Evolutionary conservation across 2,888 invertebrate genomes (phyloP).

Genomic region (Ligdia adustata): DNA sequence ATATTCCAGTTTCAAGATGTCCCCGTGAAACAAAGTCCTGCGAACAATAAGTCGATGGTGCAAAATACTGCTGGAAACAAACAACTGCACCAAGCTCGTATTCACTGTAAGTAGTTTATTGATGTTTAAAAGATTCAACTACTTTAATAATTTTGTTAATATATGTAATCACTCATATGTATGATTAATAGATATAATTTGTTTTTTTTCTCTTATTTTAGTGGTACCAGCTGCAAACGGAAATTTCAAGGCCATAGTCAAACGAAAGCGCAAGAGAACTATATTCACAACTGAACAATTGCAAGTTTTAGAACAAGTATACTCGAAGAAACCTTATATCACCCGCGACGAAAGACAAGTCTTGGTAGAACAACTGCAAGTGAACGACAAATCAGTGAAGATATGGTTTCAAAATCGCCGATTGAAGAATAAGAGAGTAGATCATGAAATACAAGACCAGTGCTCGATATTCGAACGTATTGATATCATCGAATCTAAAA

Average conservation of each 20-base stretch:
- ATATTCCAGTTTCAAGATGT: conserved; percentile 18
- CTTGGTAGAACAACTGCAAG: conserved; percentile 83
- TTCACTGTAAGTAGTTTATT: conserved; percentile 39
- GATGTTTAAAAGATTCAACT: too few species aligned
- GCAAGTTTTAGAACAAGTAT: conserved; percentile 88
- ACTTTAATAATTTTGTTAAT: background rate
- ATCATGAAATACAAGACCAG: conserved; percentile 17
- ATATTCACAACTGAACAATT: conserved; percentile 90
- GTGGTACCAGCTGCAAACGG: conserved; percentile 39
- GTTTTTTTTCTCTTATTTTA: conserved; percentile 18
- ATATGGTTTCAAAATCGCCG: conserved; percentile 92
- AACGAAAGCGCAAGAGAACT: conserved; percentile 87
- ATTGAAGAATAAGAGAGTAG: conserved; percentile 86
- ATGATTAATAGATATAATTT: background rate
- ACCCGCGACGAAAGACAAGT: conserved; percentile 87
- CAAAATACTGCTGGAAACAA: conserved; percentile 16
- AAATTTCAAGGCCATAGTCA: conserved; percentile 43
- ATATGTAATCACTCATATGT: background rate
- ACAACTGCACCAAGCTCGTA: conserved; percentile 36
- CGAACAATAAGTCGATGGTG: background rate
- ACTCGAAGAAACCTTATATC: conserved; percentile 86
- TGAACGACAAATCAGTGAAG: conserved; percentile 89
- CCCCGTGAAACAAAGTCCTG: background rate
- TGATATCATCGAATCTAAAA: conserved; percentile 52
- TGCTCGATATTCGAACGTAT: conserved; percentile 33